Evolutionary conservation across 2,797 vertebrate species (phyloP).

Genomic region (Esox lucius): DNA sequence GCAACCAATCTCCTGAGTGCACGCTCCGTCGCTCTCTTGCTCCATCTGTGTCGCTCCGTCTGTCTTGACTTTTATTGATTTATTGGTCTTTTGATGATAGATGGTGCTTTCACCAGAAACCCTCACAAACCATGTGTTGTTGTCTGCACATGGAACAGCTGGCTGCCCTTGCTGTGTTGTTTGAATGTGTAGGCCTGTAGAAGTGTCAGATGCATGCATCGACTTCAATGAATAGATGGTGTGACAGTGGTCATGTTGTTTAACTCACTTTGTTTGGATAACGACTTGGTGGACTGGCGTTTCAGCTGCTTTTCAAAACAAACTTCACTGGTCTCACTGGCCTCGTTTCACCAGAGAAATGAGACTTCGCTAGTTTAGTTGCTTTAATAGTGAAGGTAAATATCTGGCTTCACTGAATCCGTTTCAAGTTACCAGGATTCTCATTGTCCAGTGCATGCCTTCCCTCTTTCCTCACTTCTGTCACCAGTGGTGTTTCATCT

Average conservation of each 20-base stretch:
- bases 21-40: background rate
- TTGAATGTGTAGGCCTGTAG: background rate
- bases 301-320: background rate
- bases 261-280: background rate
- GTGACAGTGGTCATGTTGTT: background rate
- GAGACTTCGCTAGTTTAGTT: background rate
- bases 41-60: background rate
- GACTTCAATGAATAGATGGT: background rate
- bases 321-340: background rate
- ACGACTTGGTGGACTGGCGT: background rate
- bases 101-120: background rate
- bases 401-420: background rate
- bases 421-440: background rate
- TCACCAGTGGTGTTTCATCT: slow-evolving; percentile 3
- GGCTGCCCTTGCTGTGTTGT: background rate
- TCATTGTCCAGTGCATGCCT: background rate
- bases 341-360: background rate
- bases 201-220: background rate
- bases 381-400: background rate
- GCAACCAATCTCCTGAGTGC: background rate
- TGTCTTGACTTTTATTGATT: background rate
- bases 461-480: background rate
- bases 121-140: background rate
- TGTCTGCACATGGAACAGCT: background rate
- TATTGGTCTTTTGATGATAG: background rate